phyloP scores from a whole-genome alignment of 2,888 invertebrate species.

The Adela reaumurella region DNA sequence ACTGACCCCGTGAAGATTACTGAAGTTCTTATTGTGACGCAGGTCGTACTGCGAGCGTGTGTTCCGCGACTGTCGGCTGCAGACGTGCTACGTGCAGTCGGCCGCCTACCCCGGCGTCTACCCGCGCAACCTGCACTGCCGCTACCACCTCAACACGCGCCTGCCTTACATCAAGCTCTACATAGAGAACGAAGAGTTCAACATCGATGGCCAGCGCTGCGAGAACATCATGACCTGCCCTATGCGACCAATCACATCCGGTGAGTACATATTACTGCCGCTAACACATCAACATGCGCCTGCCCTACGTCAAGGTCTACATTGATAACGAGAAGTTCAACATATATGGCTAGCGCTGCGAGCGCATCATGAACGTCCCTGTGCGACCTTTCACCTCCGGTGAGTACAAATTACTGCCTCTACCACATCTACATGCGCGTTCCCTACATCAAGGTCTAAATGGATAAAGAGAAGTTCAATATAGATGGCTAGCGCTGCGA shows the following conservation, averaged over 20 bases:
- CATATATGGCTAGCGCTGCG: conserved; percentile 89
- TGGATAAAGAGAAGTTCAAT: too few species aligned
- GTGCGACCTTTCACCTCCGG: neutral
- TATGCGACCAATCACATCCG: conserved; percentile 86
- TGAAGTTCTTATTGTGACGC: conserved; percentile 9
- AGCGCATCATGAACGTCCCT: conserved; percentile 70
- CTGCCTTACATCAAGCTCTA: conserved; percentile 87
- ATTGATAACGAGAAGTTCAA: conserved; percentile 56
- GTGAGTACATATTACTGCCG: conserved; percentile 69
- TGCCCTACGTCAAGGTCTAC: conserved; percentile 20
- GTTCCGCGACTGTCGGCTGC: conserved; percentile 82
- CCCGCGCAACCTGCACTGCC: conserved; percentile 86
- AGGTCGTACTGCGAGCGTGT: conserved; percentile 86
- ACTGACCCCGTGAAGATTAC: too few species aligned
- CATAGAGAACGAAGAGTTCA: conserved; percentile 91
- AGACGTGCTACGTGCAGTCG: conserved; percentile 91
- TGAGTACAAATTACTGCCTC: neutral
- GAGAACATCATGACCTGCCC: conserved; percentile 95
- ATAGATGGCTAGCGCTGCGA: too few species aligned
- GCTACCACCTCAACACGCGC: conserved; percentile 84
- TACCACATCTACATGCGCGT: conserved; percentile 66
- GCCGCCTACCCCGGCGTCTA: conserved; percentile 92
- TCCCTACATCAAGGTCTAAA: too few species aligned
- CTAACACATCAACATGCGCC: conserved; percentile 84
- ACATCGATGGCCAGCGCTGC: conserved; percentile 89